These are phyloP conservation scores for Dermatemys mawii DNA, from an alignment of 2,113 vertebrate genomes.

Conservation along the genomic window DNA sequence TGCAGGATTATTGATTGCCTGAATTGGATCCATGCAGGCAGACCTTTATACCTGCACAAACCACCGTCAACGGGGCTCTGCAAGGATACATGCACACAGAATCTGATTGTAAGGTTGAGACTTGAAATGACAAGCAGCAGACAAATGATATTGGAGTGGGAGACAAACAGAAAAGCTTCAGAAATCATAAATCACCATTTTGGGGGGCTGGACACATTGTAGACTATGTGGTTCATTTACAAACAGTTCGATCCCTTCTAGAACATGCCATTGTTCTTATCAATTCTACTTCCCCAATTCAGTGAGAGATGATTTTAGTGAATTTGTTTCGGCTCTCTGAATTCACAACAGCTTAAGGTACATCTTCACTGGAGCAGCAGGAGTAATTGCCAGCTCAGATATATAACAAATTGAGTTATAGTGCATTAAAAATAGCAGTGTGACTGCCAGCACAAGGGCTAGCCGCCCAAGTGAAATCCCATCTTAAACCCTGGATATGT, in stretches of 20 bases:
- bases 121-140: not conserved
- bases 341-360: too few species aligned
- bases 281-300: too few species aligned
- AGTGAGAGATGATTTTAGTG: too few species aligned
- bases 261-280: not conserved
- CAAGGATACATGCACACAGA: not conserved
- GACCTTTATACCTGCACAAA: not conserved
- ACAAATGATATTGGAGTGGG: not conserved
- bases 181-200: not conserved
- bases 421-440: too few species aligned
- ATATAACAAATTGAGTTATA: too few species aligned
- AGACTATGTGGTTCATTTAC: not conserved
- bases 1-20: not conserved
- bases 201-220: not conserved
- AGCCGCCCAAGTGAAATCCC: too few species aligned
- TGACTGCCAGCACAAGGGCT: too few species aligned
- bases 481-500: too few species aligned
- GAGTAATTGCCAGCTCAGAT: too few species aligned
- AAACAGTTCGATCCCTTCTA: not conserved
- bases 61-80: not conserved
- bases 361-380: too few species aligned
- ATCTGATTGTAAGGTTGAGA: not conserved
- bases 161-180: not conserved
- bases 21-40: not conserved
- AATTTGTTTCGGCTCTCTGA: too few species aligned